These are phyloP conservation scores for Harmothoe impar DNA, from an alignment of 2,888 invertebrate genomes.

Conservation along the genomic window DNA sequence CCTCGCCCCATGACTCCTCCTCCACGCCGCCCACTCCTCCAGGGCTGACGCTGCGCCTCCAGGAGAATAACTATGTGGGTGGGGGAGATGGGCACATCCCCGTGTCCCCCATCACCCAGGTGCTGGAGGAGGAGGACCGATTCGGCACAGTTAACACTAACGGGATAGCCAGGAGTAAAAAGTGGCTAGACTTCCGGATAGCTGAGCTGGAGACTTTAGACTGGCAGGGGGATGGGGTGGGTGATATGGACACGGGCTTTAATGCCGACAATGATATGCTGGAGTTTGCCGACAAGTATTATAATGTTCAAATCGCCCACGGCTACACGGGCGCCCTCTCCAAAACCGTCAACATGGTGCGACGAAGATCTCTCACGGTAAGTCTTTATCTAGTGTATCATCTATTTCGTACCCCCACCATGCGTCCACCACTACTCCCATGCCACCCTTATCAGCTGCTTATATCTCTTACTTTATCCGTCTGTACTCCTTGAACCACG, in stretches of 20 bases:
- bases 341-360: conserved; percentile 77
- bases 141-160: conserved; percentile 30
- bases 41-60: too few species aligned
- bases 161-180: conserved; percentile 21
- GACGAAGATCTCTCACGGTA: conserved; percentile 75
- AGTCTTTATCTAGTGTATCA: conserved; percentile 65
- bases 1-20: neutral
- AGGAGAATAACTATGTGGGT: neutral
- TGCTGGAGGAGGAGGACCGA: conserved; percentile 30
- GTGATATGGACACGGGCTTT: neutral
- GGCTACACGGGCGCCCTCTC: conserved; percentile 78
- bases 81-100: neutral
- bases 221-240: conserved; percentile 62
- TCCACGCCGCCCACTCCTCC: neutral
- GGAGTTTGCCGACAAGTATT: conserved; percentile 96
- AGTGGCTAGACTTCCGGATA: conserved; percentile 51
- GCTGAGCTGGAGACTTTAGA: conserved; percentile 53
- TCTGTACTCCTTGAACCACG: too few species aligned
- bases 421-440: neutral
- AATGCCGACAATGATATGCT: conserved; percentile 89
- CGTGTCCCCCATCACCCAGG: neutral
- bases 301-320: conserved; percentile 89
- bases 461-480: too few species aligned
- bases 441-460: too few species aligned
- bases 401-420: neutral